Base-by-base conservation (phyloP, 2,888 invertebrate species). In the Mechanitis messenoides region DNA sequence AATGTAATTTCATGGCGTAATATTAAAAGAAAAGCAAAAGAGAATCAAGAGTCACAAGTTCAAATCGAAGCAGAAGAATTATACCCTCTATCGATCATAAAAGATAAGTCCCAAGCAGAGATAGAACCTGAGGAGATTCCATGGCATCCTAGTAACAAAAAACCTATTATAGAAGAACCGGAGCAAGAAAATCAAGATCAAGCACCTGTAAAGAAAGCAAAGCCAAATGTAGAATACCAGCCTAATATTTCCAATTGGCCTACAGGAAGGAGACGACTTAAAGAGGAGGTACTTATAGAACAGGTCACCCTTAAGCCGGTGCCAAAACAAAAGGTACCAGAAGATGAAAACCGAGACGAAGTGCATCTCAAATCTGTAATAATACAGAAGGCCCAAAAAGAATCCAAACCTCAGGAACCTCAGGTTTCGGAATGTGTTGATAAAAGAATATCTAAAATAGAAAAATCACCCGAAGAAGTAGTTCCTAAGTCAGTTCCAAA, bases 401-500 rank as follows among this genome's bases (percentile, higher is more conserved):
- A 74, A 61, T 56, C 67, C 2, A 61, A 73, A 71, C 70, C 72
- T 67, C 61, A 74, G 70, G 64, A 74, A 70, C 20, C 20, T 20
- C 20, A 20, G 20, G 55, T 68, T 64, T 71, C 72, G 66, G 66
- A 60, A 69, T 69, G 72, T 56, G 74, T 70, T 20, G 84, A 83
- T 3, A 80, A 77, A 61, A 80, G 79, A 60, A 77, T 76, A 5
- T 83, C 83, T 31, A 73, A 79, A 9, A 79, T 80, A 58, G 81
- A 87, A 76, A 80, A 64, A 74, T 79, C 72, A 71, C 83, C 83
- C 0, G 55, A 61, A 33, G 53, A 63, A 12, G 84, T 91, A 0
- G 75, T 79, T 33, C 77, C 92, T 0, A 92, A 92, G 63, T 91
- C 92, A 1, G 71, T 85, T 3, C 31, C 11, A 47, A 67, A 69